A percentile compares a stretch with the other conserved stretches of the same genome.
Conservation (phyloP, 2,888 invertebrate genomes). For the Suillia variegata region DNA sequence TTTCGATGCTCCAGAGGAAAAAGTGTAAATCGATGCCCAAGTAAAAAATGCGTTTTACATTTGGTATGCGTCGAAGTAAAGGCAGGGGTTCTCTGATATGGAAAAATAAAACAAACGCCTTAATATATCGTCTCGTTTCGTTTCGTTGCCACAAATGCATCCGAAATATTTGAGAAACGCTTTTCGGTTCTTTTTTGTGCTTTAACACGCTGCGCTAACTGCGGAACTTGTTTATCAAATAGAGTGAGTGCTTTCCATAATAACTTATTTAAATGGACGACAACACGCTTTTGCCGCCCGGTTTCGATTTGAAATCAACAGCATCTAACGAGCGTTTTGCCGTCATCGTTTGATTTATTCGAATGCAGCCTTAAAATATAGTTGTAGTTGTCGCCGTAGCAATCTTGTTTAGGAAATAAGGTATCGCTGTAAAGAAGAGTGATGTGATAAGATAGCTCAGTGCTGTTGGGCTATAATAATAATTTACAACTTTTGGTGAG, state of each 20-base stretch:
- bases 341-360: constrained; percentile 10
- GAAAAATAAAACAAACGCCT: too few species aligned
- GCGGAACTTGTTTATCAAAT: constrained; percentile 7
- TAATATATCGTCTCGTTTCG: too few species aligned
- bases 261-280: constrained; percentile 14
- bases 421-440: too few species aligned
- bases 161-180: background rate
- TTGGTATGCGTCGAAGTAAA: constrained; percentile 3
- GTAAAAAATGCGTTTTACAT: background rate
- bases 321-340: background rate
- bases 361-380: constrained; percentile 3
- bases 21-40: background rate
- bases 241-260: constrained; percentile 3
- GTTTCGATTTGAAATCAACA: background rate
- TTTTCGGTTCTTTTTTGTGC: too few species aligned
- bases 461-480: background rate
- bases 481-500: background rate
- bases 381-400: too few species aligned
- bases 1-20: background rate
- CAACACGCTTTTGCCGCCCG: background rate
- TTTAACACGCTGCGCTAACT: too few species aligned
- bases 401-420: too few species aligned
- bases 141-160: background rate
- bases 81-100: background rate
- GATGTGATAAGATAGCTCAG: background rate